phyloP scores from a whole-genome alignment of 2,888 invertebrate species.

The Acronicta leporina region DNA sequence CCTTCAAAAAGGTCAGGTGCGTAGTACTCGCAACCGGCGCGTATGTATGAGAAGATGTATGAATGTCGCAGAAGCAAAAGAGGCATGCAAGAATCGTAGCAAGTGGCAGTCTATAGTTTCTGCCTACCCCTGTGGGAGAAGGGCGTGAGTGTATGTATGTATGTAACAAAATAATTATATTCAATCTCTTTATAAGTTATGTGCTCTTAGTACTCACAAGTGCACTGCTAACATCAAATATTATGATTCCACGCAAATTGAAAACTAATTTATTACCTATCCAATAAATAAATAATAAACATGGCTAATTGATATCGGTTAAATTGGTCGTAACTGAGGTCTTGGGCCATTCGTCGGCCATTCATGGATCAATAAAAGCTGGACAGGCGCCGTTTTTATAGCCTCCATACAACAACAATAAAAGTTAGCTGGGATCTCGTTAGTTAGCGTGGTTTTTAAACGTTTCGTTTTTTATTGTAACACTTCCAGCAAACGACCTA shows the following conservation, averaged over 20 bases:
- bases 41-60: too few species aligned
- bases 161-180: neutral
- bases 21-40: too few species aligned
- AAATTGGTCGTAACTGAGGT: slow-evolving; percentile 67
- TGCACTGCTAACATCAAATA: slow-evolving; percentile 35
- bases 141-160: too few species aligned
- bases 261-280: slow-evolving; percentile 62
- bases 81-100: too few species aligned
- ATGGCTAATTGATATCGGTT: slow-evolving; percentile 71
- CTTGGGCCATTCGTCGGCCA: slow-evolving; percentile 51
- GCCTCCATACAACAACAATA: slow-evolving; percentile 61
- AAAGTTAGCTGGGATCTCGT: slow-evolving; percentile 61
- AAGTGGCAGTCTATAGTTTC: too few species aligned
- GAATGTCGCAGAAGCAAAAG: too few species aligned
- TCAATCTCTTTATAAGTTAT: slow-evolving; percentile 12
- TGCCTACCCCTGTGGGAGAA: too few species aligned
- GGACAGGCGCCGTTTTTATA: slow-evolving; percentile 68
- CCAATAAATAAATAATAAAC: slow-evolving; percentile 62
- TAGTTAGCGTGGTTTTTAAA: slow-evolving; percentile 54
- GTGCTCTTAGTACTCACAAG: slow-evolving; percentile 17
- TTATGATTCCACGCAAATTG: slow-evolving; percentile 54
- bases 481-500: slow-evolving; percentile 22
- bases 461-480: slow-evolving; percentile 40
- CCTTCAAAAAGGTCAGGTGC: too few species aligned
- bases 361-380: slow-evolving; percentile 59